Base-by-base conservation (phyloP, 2,113 vertebrate species). In the Coturnix japonica region DNA sequence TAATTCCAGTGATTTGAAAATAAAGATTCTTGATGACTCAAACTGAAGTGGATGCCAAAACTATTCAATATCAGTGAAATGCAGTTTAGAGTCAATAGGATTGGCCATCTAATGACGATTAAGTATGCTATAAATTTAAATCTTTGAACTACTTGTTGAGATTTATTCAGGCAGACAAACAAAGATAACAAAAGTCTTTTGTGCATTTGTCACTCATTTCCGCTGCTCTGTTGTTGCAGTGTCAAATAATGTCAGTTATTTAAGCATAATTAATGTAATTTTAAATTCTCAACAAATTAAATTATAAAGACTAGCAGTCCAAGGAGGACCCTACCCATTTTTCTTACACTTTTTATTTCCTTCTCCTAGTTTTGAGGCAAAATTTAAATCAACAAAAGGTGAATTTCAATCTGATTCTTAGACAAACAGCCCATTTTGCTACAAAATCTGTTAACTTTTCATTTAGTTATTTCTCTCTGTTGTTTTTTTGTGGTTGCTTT, bases 131-230 rank as follows among this genome's bases (percentile, higher is more conserved):
- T 98, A 98, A 98, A 98, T 97, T 98, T 97, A 98, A 97, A 97
- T 98, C 98, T 97, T 97, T 97, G 97, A 97, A 98, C 97, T 98
- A 97, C 97, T 98, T 98, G 98, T 98, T 98, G 97, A 97, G 98
- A 97, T 98, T 98, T 98, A 98, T 98, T 98, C 98, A 98, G 97
- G 97, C 98, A 98, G 98, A 98, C 98, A 98, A 98, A 98, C 97
- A 98, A 98, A 98, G 98, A 97, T 98, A 98, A 98, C 98, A 98
- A 98, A 98, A 98, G 98, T 97, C 98, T 97, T 98, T 98, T 98
- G 98, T 98, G 95, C 95, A 64, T 98, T 98, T 98, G 97, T 98
- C 98, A 98, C 93, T 98, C 97, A 98, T 96, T 97, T 98, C 96
- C 91, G 91, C 94, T 97, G 96, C 97, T 98, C 98, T 97, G 97